phyloP scores from a whole-genome alignment of 2,888 invertebrate genomes.

The Embidobia sp. region DNA sequence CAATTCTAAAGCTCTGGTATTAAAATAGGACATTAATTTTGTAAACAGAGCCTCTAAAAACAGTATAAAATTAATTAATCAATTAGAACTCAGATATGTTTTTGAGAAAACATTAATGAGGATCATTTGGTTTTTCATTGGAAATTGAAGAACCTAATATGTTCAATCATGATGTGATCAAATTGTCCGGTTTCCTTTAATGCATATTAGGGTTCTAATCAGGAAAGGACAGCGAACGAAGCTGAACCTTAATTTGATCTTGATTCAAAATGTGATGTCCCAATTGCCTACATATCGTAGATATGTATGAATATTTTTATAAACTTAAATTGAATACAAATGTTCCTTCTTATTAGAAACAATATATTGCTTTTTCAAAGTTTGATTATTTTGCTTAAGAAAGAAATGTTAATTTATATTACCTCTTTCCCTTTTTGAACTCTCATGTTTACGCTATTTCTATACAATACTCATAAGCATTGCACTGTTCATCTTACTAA shows the following conservation, averaged over 20 bases:
- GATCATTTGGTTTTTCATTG: background rate
- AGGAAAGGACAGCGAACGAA: constrained; percentile 10
- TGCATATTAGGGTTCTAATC: constrained; percentile 40
- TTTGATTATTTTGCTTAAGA: too few species aligned
- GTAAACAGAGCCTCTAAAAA: too few species aligned
- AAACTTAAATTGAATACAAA: constrained; percentile 15
- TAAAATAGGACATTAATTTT: too few species aligned
- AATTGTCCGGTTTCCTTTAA: constrained; percentile 25
- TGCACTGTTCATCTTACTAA: too few species aligned
- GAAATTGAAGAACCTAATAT: background rate
- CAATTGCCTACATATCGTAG: constrained; percentile 33
- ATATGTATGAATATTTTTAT: constrained; percentile 11
- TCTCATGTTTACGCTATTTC: too few species aligned
- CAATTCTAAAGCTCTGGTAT: too few species aligned
- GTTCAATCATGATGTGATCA: constrained; percentile 16
- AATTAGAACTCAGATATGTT: too few species aligned
- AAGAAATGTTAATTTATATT: too few species aligned
- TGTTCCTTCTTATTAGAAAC: constrained; percentile 2
- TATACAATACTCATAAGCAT: too few species aligned
- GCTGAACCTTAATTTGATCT: constrained; percentile 25
- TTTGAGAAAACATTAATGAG: constrained; percentile 16
- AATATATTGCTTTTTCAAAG: constrained; percentile 1
- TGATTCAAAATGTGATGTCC: constrained; percentile 38
- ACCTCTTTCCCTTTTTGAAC: too few species aligned
- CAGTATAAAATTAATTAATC: too few species aligned